Conservation (phyloP, 2,888 invertebrate genomes). For the Dyspetes luteomarginatus region DNA sequence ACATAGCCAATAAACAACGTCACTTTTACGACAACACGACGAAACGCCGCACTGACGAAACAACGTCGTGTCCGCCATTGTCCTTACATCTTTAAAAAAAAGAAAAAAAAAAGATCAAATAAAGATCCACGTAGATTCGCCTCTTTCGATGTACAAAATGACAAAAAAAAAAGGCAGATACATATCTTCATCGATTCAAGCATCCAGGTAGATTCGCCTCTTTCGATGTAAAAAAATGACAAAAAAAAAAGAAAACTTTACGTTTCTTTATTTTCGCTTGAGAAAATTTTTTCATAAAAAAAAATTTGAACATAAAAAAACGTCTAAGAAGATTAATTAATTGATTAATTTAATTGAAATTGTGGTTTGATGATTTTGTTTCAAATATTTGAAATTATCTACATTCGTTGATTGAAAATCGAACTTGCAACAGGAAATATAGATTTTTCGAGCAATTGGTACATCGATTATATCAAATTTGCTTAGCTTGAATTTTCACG, state of each 20-base stretch:
- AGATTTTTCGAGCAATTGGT: conserved; percentile 18
- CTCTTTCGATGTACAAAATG: conserved; percentile 33
- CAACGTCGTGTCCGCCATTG: conserved; percentile 28
- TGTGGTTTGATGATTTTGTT: conserved; percentile 6
- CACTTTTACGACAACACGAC: conserved; percentile 22
- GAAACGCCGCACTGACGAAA: conserved; percentile 9
- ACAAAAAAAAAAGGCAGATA: conserved; percentile 22
- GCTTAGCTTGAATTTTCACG: conserved; percentile 38
- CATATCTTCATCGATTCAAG: no score
- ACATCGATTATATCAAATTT: conserved; percentile 37
- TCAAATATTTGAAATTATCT: conserved; percentile 35
- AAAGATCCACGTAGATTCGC: conserved; percentile 54
- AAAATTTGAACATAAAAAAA: no score
- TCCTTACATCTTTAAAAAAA: no score
- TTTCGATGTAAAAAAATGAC: conserved; percentile 32
- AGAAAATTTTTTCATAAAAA: no score
- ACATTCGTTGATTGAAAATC: conserved; percentile 18
- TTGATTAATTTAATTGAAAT: conserved; percentile 34
- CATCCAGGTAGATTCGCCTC: conserved; percentile 51
- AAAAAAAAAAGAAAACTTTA: conserved; percentile 24
- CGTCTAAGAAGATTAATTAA: no score
- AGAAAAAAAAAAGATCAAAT: no score
- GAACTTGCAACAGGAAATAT: conserved; percentile 38
- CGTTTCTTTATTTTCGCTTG: conserved; percentile 5
- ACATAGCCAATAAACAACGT: conserved; percentile 61